Percentiles rank a stretch among this genome's conserved stretches.
Conservation (phyloP, 2,797 vertebrate species). For the Holocentrus rufus region DNA sequence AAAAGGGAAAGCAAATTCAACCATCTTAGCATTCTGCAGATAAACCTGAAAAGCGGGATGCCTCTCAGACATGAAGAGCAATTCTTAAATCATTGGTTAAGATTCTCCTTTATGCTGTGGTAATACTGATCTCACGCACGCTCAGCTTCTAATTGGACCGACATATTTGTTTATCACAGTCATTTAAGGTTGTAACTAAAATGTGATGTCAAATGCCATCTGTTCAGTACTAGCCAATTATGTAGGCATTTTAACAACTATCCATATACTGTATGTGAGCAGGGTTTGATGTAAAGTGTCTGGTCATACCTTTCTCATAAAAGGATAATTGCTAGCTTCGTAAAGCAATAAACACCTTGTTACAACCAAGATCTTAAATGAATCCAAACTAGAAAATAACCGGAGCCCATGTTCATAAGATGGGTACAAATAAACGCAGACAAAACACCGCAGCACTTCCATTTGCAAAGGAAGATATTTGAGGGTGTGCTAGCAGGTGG, state of each 20-base stretch:
- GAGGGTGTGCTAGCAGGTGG: slow-evolving; percentile 26
- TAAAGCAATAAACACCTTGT: slow-evolving; percentile 63
- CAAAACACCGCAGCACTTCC: neutral
- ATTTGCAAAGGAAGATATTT: slow-evolving; percentile 24
- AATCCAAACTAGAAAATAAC: slow-evolving; percentile 42
- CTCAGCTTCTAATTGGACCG: slow-evolving; percentile 46
- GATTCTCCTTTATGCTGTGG: slow-evolving; percentile 26
- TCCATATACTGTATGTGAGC: slow-evolving; percentile 44
- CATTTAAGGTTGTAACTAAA: slow-evolving; percentile 48
- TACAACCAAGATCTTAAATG: slow-evolving; percentile 41
- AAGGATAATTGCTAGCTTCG: slow-evolving; percentile 46
- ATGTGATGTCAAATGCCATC: slow-evolving; percentile 33
- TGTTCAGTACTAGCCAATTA: slow-evolving; percentile 26
- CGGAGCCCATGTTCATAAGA: slow-evolving; percentile 25
- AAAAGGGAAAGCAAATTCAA: slow-evolving; percentile 53
- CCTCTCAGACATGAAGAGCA: slow-evolving; percentile 10
- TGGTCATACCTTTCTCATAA: slow-evolving; percentile 50
- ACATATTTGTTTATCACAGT: slow-evolving; percentile 45
- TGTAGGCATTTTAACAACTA: slow-evolving; percentile 52
- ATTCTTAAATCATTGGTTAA: slow-evolving; percentile 18
- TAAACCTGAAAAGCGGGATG: slow-evolving; percentile 20
- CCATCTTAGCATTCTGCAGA: slow-evolving; percentile 37
- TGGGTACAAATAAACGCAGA: slow-evolving; percentile 33
- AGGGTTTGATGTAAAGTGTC: slow-evolving; percentile 44
- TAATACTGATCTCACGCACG: slow-evolving; percentile 28